Percentiles rank a stretch among this genome's conserved stretches.
These are phyloP conservation scores for Serripes groenlandicus DNA, from an alignment of 2,888 invertebrate species.

Conservation along the genomic window DNA sequence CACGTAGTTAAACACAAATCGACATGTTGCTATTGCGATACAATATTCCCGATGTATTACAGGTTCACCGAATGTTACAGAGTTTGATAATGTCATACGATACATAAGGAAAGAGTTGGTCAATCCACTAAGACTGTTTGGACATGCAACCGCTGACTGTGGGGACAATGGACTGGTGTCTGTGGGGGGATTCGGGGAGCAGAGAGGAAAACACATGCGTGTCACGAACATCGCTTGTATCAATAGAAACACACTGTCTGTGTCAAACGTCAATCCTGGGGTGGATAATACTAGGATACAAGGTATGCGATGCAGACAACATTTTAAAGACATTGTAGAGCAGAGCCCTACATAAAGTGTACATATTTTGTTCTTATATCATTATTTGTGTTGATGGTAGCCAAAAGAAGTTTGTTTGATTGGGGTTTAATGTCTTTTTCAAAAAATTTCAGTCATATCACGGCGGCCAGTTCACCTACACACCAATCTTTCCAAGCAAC, in stretches of 20 bases:
- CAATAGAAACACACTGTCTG: slow-evolving; percentile 64
- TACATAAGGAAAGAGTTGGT: neutral
- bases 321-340: no score
- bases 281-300: slow-evolving; percentile 62
- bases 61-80: neutral
- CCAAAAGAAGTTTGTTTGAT: no score
- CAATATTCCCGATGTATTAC: neutral
- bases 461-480: no score
- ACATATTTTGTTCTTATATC: no score
- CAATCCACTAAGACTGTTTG: slow-evolving; percentile 60
- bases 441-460: no score
- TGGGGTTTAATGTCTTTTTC: no score
- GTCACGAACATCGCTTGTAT: slow-evolving; percentile 73
- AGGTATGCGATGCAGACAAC: no score
- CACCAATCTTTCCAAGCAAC: no score
- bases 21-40: no score
- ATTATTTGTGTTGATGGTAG: no score
- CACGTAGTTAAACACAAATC: no score
- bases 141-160: slow-evolving; percentile 71
- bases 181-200: slow-evolving; percentile 83
- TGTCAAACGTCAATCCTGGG: slow-evolving; percentile 50
- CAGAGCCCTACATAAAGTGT: no score
- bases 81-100: neutral
- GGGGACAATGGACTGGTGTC: slow-evolving; percentile 54
- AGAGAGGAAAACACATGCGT: slow-evolving; percentile 78